Conservation (phyloP, 1,140 invertebrate species). For the Bilobella aurantiaca region DNA sequence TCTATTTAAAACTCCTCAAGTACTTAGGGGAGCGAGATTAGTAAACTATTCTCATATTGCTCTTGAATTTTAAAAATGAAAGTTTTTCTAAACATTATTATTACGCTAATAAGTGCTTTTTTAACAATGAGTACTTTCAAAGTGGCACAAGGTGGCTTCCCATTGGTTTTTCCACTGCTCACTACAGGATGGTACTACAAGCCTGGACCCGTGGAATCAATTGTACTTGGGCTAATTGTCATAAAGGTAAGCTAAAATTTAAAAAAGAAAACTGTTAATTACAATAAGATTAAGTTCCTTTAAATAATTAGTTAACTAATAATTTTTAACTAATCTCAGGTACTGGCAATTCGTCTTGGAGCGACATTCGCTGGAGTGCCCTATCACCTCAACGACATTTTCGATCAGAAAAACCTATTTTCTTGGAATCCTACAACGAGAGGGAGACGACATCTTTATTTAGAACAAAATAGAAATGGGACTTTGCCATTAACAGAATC, state of each 20-base stretch:
- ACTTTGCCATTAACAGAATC: neutral
- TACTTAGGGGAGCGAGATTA: neutral
- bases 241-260: constrained; percentile 19
- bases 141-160: constrained; percentile 3
- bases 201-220: constrained; percentile 22
- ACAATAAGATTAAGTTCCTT: neutral
- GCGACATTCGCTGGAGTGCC: constrained; percentile 20
- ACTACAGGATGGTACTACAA: constrained; percentile 27
- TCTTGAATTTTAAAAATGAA: neutral
- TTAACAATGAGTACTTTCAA: neutral
- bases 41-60: neutral
- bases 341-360: constrained; percentile 19
- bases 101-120: neutral
- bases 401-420: neutral
- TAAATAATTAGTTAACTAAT: neutral
- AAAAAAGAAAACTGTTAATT: neutral
- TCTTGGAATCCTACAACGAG: neutral
- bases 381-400: constrained; percentile 28
- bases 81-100: neutral
- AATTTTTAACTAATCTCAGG: constrained; percentile 7
- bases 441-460: neutral
- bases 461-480: neutral
- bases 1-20: neutral
- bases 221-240: constrained; percentile 23
- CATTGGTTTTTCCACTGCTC: constrained; percentile 22